These are phyloP conservation scores for Hyposoter didymator DNA, from an alignment of 2,888 invertebrate genomes.

Conservation along the genomic window DNA sequence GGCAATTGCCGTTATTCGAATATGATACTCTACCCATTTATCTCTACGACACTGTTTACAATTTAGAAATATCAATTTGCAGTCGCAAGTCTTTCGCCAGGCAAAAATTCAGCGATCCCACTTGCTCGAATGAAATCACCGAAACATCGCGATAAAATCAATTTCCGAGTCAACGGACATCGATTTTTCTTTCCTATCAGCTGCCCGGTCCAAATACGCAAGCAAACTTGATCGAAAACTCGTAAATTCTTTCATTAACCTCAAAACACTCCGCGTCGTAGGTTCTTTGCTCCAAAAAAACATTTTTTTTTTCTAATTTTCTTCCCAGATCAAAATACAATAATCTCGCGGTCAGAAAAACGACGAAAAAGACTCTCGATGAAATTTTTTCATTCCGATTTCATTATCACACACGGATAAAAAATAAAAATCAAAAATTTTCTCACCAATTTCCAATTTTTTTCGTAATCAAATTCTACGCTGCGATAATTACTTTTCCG, in stretches of 20 bases:
- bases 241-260: background rate
- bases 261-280: too few species aligned
- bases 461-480: background rate
- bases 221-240: background rate
- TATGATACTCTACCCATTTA: background rate
- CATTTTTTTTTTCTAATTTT: too few species aligned
- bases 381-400: too few species aligned
- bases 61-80: background rate
- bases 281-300: too few species aligned
- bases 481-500: background rate
- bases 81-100: background rate
- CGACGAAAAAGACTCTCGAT: too few species aligned
- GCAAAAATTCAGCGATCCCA: background rate
- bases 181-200: background rate
- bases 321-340: too few species aligned
- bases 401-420: too few species aligned
- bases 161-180: background rate
- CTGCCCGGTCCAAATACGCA: background rate
- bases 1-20: background rate
- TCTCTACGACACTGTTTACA: background rate
- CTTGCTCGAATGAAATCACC: background rate
- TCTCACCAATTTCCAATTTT: background rate
- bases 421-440: background rate
- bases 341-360: too few species aligned
- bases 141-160: background rate